Evolutionary conservation across 2,888 invertebrate species (phyloP), one percentile per base, ranked within the genome.

Genomic region (Drosophila nr. perissopoda): DNA sequence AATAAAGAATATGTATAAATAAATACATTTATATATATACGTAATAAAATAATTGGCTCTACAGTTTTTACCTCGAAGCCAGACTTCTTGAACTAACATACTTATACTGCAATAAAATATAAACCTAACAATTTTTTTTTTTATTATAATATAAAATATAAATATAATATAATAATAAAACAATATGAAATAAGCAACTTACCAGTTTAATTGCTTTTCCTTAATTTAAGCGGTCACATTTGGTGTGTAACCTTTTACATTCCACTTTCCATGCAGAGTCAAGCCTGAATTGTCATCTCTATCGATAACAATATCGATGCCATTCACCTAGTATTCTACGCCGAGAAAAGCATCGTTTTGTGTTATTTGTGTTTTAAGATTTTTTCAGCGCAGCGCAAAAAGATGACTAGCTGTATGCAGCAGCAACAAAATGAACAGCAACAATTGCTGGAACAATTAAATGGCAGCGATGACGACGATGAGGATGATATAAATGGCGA

Each of bases 391-490:
- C 54, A 67, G 21, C 29, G 40, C 29, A 52, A 73, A 16, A 82
- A 79, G 78, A 91, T 89, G 91, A 83, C 91, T 74, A 84, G 91
- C 79, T 91, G 91, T 80, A 60, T 91, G 66, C 81, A 83, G 76
- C 85, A 90, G 74, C 80, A 90, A 71, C 81, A 89, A 75, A 89
- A 89, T 48, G 90, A 91, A n/a, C 74, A 82, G 62, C 77, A 83
- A 36, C 76, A 82, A 51, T 64, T 88, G 67, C 63, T 83, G 57
- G 76, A 84, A 13, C 81, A 82, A 40, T 60, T 91, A 4, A 78
- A 74, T 65, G 78, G 62, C 33, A 83, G 83, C 52, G 86, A 89
- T 53, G 74, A 86, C 25, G 91, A 92, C 34, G 46, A 25, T 46
- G 46, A 46, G 4, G 46, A 25, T 16, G 46, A 25, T 16, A 87